A percentile compares a stretch with the other conserved stretches of the same genome.
Evolutionary conservation across 2,888 invertebrate genomes (phyloP).

Genomic region (Helobdella robusta): DNA sequence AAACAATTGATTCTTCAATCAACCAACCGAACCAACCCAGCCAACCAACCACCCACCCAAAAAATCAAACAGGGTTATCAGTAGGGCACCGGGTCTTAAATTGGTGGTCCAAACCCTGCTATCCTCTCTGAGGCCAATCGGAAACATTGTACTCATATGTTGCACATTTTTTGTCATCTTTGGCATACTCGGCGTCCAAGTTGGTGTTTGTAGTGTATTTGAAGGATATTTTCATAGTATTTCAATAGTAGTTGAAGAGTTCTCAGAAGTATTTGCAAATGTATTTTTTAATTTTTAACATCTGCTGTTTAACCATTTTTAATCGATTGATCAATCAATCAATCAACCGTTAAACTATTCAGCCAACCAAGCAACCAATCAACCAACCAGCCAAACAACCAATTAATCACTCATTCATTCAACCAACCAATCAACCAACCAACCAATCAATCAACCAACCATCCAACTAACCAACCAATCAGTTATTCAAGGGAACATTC

Average conservation of each 20-base stretch:
- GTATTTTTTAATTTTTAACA: not conserved
- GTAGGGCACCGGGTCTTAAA: slow-evolving; percentile 94
- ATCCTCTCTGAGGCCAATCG: slow-evolving; percentile 92
- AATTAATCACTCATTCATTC: slow-evolving; percentile 2
- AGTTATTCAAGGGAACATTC: slow-evolving; percentile 95
- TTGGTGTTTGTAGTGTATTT: slow-evolving; percentile 51
- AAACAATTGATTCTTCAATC: too few species aligned
- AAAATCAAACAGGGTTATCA: slow-evolving; percentile 79
- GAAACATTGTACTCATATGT: slow-evolving; percentile 98
- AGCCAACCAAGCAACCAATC: too few species aligned
- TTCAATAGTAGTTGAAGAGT: not conserved
- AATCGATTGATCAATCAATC: too few species aligned
- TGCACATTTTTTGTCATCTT: slow-evolving; percentile 99
- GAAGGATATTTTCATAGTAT: not conserved
- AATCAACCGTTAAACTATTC: too few species aligned
- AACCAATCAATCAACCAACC: slow-evolving; percentile 54
- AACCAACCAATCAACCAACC: not conserved
- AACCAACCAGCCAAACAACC: not conserved
- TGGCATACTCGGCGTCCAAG: slow-evolving; percentile 94
- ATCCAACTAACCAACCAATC: slow-evolving; percentile 35
- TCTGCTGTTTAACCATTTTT: not conserved
- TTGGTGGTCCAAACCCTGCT: slow-evolving; percentile 95
- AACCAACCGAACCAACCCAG: too few species aligned
- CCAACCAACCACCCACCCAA: not conserved
- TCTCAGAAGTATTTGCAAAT: not conserved